A percentile compares a stretch with the other conserved stretches of the same genome.
phyloP scores from a whole-genome alignment of 2,113 vertebrate genomes.

The Mystacornis crossleyi region DNA sequence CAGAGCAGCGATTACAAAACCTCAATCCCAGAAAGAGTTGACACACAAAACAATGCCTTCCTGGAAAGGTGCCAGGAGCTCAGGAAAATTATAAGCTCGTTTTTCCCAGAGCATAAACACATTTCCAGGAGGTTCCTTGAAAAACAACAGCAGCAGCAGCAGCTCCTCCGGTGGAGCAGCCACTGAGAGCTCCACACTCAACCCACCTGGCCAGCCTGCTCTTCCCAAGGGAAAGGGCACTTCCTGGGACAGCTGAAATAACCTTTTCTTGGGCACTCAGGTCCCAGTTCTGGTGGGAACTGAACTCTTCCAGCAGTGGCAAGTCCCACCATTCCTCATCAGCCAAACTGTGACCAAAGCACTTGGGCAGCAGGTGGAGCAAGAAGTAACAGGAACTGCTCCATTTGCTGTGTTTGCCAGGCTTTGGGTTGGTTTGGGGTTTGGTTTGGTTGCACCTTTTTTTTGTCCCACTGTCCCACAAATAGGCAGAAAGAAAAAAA shows the following conservation, averaged over 20 bases:
- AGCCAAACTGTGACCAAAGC: neutral
- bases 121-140: neutral
- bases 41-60: neutral
- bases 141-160: neutral
- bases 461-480: neutral
- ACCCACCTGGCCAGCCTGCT: accelerated
- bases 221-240: neutral
- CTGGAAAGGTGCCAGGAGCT: neutral
- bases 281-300: neutral
- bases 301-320: neutral
- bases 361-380: neutral
- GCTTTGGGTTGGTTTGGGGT: neutral
- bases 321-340: neutral
- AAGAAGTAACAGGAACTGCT: neutral
- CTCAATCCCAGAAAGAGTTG: neutral
- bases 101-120: conserved; percentile 24
- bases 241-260: neutral
- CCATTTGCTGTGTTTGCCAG: neutral
- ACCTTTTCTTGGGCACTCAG: neutral
- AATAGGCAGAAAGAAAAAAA: neutral
- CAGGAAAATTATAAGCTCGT: neutral
- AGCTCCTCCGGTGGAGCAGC: neutral
- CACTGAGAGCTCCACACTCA: neutral
- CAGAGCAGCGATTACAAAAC: neutral
- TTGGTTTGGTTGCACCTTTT: neutral